phyloP scores from a whole-genome alignment of 2,888 invertebrate species.

The Baronia brevicornis region DNA sequence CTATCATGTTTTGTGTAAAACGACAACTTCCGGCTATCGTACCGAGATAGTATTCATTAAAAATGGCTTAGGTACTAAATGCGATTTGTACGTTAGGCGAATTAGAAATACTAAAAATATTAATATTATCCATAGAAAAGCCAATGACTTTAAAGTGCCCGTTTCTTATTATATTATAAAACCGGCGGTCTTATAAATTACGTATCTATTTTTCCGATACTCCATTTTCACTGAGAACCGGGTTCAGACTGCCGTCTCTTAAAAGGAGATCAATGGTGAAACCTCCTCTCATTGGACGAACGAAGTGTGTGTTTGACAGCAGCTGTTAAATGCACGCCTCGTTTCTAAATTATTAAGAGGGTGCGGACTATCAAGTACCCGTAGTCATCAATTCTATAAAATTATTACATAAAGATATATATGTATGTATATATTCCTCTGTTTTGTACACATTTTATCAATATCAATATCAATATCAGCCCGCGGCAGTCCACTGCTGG shows the following conservation, averaged over 20 bases:
- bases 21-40: too few species aligned
- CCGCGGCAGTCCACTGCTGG: too few species aligned
- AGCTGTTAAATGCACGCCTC: constrained; percentile 35
- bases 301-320: constrained; percentile 38
- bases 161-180: too few species aligned
- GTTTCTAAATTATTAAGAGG: constrained; percentile 18
- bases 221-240: constrained; percentile 12
- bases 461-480: background rate
- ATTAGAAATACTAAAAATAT: too few species aligned
- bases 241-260: constrained; percentile 6
- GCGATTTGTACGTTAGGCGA: too few species aligned
- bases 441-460: background rate
- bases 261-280: constrained; percentile 28
- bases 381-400: constrained; percentile 3
- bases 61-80: too few species aligned
- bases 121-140: too few species aligned
- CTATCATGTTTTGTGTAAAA: too few species aligned
- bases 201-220: constrained; percentile 12
- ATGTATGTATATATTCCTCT: background rate
- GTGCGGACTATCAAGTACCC: constrained; percentile 11
- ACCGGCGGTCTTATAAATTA: too few species aligned
- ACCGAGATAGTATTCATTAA: too few species aligned
- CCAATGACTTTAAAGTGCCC: too few species aligned
- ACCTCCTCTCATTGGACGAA: constrained; percentile 27
- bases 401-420: too few species aligned